Percentiles rank a stretch among this genome's conserved stretches.
Conservation (phyloP, 2,888 invertebrate species). For the Molanna angustata region DNA sequence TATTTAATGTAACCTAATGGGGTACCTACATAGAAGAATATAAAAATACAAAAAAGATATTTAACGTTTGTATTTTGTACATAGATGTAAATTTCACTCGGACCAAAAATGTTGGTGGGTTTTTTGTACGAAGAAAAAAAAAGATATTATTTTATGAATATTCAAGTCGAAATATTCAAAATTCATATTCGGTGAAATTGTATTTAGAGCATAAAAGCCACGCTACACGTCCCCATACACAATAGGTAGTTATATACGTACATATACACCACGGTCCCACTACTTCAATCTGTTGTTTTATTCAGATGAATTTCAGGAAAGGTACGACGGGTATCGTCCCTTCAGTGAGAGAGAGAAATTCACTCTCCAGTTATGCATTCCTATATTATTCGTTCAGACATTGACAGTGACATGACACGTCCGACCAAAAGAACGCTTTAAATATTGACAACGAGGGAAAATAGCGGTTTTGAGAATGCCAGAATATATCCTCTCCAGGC, state of each 20-base stretch:
- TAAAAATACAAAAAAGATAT: too few relatives aligned
- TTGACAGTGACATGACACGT: conserved; percentile 32
- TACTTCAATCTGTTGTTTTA: conserved; percentile 14
- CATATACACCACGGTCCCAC: too few relatives aligned
- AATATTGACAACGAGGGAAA: conserved; percentile 30
- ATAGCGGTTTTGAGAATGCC: conserved; percentile 7
- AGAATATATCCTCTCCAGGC: neutral
- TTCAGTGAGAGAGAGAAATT: conserved; percentile 12
- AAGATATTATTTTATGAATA: conserved; percentile 11
- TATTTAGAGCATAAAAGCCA: neutral
- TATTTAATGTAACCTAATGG: too few relatives aligned
- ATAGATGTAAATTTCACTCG: too few relatives aligned
- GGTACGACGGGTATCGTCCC: too few relatives aligned
- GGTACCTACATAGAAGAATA: too few relatives aligned
- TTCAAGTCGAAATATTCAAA: conserved; percentile 13
- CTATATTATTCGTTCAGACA: conserved; percentile 23
- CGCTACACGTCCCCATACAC: neutral
- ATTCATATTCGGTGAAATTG: conserved; percentile 7
- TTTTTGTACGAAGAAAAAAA: too few relatives aligned
- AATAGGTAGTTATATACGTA: too few relatives aligned
- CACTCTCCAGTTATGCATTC: conserved; percentile 23
- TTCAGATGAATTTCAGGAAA: conserved; percentile 17
- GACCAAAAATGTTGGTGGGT: too few relatives aligned
- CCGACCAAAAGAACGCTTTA: conserved; percentile 32
- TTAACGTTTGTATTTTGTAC: too few relatives aligned